Percentiles rank a stretch among this genome's conserved stretches.
phyloP scores from a whole-genome alignment of 1,140 invertebrate genomes.

The Aphidius ervi region DNA sequence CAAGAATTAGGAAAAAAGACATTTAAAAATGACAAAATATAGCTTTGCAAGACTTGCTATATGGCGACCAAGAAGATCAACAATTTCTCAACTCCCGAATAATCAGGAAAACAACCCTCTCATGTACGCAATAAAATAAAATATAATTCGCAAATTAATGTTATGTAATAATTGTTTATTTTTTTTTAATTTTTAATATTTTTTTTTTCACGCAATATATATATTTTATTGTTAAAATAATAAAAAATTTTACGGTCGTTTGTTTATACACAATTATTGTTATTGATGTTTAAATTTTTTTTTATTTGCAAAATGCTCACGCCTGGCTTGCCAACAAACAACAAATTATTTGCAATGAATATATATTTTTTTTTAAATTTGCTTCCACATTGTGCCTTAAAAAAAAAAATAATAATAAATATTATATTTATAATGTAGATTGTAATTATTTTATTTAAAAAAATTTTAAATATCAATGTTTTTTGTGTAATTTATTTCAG shows the following conservation, averaged over 20 bases:
- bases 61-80: slow-evolving; percentile 48
- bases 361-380: slow-evolving; percentile 15
- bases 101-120: slow-evolving; percentile 53
- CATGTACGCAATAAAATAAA: slow-evolving; percentile 42
- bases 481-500: slow-evolving; percentile 4
- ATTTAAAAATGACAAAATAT: slow-evolving; percentile 45
- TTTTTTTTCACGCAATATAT: background rate
- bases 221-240: background rate
- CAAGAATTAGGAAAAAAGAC: background rate
- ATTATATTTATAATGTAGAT: background rate
- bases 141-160: slow-evolving; percentile 10
- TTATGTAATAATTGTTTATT: too few relatives aligned
- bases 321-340: too few relatives aligned
- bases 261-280: background rate
- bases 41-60: slow-evolving; percentile 44
- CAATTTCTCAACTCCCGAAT: slow-evolving; percentile 41
- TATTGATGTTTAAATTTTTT: slow-evolving; percentile 1
- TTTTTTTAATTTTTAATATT: background rate
- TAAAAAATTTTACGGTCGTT: too few relatives aligned
- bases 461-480: background rate
- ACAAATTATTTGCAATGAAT: slow-evolving; percentile 4
- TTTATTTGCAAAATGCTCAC: background rate
- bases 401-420: background rate
- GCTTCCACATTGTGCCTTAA: slow-evolving; percentile 15
- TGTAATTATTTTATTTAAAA: slow-evolving; percentile 1